Percentiles rank a stretch among this genome's conserved stretches.
Conservation (phyloP, 2,888 invertebrate genomes). For the Eilema griseolum region DNA sequence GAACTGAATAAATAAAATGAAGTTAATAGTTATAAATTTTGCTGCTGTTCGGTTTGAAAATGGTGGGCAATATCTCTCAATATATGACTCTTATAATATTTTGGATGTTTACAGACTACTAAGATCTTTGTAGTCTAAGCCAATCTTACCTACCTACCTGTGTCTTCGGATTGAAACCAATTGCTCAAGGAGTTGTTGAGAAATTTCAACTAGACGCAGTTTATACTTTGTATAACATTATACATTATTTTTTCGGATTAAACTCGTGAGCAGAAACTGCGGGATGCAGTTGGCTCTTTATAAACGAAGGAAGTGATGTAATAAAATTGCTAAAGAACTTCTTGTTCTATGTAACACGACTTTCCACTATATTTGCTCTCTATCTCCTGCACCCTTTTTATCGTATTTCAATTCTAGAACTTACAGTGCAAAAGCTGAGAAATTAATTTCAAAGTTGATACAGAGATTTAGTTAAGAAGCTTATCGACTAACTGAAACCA, state of each 20-base stretch:
- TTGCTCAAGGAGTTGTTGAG: too few species aligned
- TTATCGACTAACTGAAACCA: background rate
- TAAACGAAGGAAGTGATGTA: background rate
- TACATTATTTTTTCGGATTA: background rate
- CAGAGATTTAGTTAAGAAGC: background rate
- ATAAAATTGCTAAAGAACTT: background rate
- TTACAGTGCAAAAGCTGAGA: background rate
- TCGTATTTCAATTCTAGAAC: background rate
- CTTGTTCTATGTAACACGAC: slow-evolving; percentile 6
- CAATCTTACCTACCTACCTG: too few species aligned
- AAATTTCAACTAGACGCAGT: background rate
- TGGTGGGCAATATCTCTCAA: background rate
- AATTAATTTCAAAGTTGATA: background rate
- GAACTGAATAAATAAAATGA: background rate
- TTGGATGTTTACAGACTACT: too few species aligned
- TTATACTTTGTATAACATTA: background rate
- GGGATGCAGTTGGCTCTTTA: background rate
- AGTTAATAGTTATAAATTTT: background rate
- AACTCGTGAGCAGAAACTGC: background rate
- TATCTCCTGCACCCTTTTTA: background rate
- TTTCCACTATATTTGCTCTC: slow-evolving; percentile 8
- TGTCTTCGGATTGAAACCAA: too few species aligned
- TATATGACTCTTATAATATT: too few species aligned
- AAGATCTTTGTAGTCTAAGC: too few species aligned
- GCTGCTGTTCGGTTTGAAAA: background rate